Conservation (phyloP, 2,888 invertebrate species). For the Caenorhabditis sp. region DNA sequence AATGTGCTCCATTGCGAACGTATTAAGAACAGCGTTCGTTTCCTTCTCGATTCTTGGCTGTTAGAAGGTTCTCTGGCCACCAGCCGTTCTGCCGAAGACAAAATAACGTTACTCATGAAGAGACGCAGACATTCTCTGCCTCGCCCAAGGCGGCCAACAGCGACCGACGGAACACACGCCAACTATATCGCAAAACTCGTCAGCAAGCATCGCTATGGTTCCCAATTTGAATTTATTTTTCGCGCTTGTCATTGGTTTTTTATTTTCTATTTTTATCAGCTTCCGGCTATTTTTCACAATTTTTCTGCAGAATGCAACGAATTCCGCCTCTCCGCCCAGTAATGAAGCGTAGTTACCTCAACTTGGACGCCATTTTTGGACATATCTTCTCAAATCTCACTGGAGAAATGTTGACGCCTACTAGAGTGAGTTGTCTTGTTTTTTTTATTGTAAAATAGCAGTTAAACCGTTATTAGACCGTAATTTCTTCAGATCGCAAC, state of each 20-base stretch:
- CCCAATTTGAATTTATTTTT: not conserved
- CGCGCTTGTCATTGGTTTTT: not conserved
- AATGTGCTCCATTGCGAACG: not conserved
- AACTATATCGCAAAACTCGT: not conserved
- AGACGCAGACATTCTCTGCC: not conserved
- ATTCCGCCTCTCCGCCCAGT: not conserved
- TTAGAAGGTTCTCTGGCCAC: too few species aligned
- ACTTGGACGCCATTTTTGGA: constrained; percentile 64
- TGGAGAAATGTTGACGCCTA: constrained; percentile 60
- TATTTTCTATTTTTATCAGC: not conserved
- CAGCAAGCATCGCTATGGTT: not conserved
- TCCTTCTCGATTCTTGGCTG: too few species aligned
- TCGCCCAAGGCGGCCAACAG: not conserved
- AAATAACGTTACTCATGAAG: too few species aligned
- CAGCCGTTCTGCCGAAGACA: too few species aligned
- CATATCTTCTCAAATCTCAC: constrained; percentile 51
- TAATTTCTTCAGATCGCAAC: constrained; percentile 37
- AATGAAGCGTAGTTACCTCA: constrained; percentile 25
- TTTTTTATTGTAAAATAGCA: too few species aligned
- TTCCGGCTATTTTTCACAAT: not conserved
- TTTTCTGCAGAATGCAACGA: constrained; percentile 6
- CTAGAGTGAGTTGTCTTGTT: constrained; percentile 19
- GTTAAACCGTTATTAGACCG: too few species aligned
- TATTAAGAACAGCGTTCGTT: too few species aligned
- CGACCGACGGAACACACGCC: too few species aligned